Base-by-base conservation (phyloP, 2,797 vertebrate genomes). In the Pitangus sulphuratus region DNA sequence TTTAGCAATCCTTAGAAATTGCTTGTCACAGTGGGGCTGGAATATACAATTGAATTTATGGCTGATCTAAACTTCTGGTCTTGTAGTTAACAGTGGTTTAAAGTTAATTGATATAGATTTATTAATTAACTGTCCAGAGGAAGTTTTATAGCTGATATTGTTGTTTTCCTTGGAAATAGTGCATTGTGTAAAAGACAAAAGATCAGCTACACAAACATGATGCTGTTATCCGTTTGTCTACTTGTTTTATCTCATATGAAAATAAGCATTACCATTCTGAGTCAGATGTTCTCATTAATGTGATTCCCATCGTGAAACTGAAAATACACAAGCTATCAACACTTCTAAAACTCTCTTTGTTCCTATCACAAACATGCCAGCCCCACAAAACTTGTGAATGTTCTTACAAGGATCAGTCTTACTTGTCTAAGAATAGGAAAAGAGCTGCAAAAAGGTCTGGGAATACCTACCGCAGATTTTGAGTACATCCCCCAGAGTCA, bases 191-290 rank as follows among this genome's bases (percentile, higher is more conserved):
- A 80, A 85, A 89, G 35, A 93, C 40, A 53, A 82, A 92, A 92
- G 31, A 90, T 92, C 75, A 54, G 51, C 71, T 80, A 66, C 71
- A 74, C 7, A 7, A 83, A 71, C 3, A 1, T 84, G 76, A 83
- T 80, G 30, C 30, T 95, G 69, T 88, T 95, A 89, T 91, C 85
- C 33, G 69, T 95, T 97, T 91, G 69, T 94, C 89, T 97, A 78
- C 45, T 85, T 91, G 79, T 84, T 95, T 94, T 86, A 81, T 84
- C 76, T 97, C 72, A 53, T 87, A 87, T 62, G 61, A 95, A 79
- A 93, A 84, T 87, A 83, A 61, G 31, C 65, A 94, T 92, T 92
- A 93, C 74, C 87, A 91, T 91, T 95, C 84, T 75, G 57, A 95
- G 21, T 65, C 58, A 84, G 82, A 69, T 65, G 88, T 89, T 88